These are phyloP conservation scores for Nycticryphes semicollaris DNA, from an alignment of 2,113 vertebrate species.

Conservation along the genomic window DNA sequence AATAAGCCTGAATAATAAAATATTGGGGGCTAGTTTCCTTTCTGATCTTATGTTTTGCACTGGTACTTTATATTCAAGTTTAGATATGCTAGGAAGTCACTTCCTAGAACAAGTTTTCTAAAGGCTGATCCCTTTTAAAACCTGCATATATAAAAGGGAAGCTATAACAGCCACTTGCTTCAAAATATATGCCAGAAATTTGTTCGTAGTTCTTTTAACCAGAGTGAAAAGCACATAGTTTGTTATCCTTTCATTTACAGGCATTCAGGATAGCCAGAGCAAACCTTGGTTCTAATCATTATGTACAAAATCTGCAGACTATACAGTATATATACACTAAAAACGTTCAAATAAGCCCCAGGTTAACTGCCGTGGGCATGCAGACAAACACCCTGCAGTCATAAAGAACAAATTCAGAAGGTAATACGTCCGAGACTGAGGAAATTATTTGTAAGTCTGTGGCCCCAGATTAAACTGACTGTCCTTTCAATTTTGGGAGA, in stretches of 20 bases:
- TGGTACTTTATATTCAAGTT: background rate
- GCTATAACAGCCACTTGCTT: background rate
- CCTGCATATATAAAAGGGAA: background rate
- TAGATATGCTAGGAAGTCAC: background rate
- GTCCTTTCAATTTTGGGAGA: background rate
- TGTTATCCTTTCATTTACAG: background rate
- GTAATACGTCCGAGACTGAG: rapidly evolving
- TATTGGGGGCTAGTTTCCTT: background rate
- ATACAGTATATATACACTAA: background rate
- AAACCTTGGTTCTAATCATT: background rate
- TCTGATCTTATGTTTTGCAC: background rate
- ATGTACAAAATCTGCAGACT: background rate
- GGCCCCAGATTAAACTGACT: background rate
- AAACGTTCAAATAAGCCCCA: background rate
- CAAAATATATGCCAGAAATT: background rate
- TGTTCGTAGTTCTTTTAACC: background rate
- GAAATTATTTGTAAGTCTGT: background rate
- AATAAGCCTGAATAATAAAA: background rate
- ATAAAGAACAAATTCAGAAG: background rate
- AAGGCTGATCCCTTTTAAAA: background rate
- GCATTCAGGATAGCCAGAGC: background rate
- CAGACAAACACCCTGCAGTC: background rate
- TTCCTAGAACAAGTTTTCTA: background rate
- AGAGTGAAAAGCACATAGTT: background rate
- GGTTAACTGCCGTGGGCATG: background rate